Evolutionary conservation across 2,888 invertebrate species (phyloP).

Genomic region (Dynastes grantii): DNA sequence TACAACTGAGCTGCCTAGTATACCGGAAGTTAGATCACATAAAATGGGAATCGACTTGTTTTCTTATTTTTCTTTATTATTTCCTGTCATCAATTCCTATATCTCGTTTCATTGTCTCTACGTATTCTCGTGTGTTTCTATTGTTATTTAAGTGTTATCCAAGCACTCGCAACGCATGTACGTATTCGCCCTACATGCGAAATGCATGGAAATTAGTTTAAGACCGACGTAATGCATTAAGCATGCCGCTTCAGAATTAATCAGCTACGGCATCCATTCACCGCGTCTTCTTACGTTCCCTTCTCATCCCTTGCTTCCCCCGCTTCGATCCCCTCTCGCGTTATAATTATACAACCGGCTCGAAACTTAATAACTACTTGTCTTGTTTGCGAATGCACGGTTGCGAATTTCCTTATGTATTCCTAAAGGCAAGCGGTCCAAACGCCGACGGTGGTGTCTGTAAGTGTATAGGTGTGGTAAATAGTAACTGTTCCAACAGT

Average conservation of each 20-base stretch:
- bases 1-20: too few relatives aligned
- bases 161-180: not conserved
- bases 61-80: too few relatives aligned
- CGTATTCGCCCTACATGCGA: not conserved
- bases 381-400: slow-evolving; percentile 38
- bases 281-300: not conserved
- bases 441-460: too few relatives aligned
- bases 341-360: slow-evolving; percentile 37
- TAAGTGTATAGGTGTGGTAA: not conserved
- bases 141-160: too few relatives aligned
- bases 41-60: too few relatives aligned
- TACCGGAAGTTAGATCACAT: too few relatives aligned
- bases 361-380: slow-evolving; percentile 44
- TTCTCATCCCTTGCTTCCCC: not conserved
- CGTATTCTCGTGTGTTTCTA: too few relatives aligned
- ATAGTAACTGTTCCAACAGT: not conserved
- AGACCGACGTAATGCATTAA: slow-evolving; percentile 40
- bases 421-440: too few relatives aligned
- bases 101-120: too few relatives aligned
- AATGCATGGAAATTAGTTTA: slow-evolving; percentile 45
- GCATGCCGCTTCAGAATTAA: slow-evolving; percentile 38
- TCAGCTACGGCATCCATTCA: slow-evolving; percentile 3
- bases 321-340: slow-evolving; percentile 6
- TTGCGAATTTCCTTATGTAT: not conserved
- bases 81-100: too few relatives aligned